These are phyloP conservation scores for Scolopax mira DNA, from an alignment of 2,113 vertebrate species.

Conservation along the genomic window DNA sequence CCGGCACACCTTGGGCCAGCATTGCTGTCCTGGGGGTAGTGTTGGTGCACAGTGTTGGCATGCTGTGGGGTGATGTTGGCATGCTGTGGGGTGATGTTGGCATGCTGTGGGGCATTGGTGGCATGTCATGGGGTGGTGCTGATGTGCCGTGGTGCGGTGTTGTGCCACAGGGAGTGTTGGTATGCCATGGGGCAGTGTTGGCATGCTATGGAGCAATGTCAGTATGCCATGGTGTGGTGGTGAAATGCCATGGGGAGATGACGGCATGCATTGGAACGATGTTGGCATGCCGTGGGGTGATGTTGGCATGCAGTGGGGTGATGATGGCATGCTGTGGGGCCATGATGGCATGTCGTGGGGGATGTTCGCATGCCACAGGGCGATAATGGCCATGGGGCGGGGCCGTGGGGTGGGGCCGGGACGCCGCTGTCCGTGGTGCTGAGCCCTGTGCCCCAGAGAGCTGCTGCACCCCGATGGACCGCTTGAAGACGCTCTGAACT, in stretches of 20 bases:
- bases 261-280: accelerated
- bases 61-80: accelerated
- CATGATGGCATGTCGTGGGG: accelerated
- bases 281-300: accelerated
- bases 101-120: neutral
- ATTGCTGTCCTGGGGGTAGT: accelerated
- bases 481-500: accelerated
- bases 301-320: accelerated
- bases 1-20: too few species aligned
- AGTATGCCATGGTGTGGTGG: accelerated
- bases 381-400: accelerated
- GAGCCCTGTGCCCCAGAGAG: neutral
- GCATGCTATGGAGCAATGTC: accelerated
- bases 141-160: neutral
- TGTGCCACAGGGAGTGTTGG: too few species aligned
- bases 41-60: accelerated
- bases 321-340: accelerated
- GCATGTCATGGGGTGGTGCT: accelerated
- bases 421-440: neutral
- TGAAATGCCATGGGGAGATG: accelerated
- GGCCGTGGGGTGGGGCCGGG: accelerated
- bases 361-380: neutral
- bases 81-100: accelerated
- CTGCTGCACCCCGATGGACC: too few species aligned
- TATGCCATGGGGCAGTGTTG: accelerated